phyloP scores from a whole-genome alignment of 1,140 invertebrate species.

The Magallana ariakensis region DNA sequence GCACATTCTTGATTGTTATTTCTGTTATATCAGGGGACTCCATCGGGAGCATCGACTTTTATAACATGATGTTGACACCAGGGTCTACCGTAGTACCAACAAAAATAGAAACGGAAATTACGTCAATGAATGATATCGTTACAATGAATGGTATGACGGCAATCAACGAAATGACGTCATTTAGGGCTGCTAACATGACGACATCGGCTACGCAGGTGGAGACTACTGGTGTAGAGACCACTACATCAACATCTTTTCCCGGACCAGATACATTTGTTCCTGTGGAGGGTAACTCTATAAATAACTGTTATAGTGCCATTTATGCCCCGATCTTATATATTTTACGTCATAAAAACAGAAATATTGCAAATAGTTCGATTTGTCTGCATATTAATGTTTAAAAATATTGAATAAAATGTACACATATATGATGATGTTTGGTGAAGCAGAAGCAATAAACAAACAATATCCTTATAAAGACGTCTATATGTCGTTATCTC shows the following conservation, averaged over 20 bases:
- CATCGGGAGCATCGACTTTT: background rate
- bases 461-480: no score
- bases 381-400: no score
- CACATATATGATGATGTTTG: no score
- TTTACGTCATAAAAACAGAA: no score
- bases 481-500: no score
- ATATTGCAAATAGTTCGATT: no score
- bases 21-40: background rate
- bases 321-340: no score
- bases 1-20: no score
- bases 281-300: background rate
- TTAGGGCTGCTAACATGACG: background rate
- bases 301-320: no score
- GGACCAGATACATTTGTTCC: conserved; percentile 9
- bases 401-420: no score
- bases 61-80: background rate
- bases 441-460: no score
- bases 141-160: background rate
- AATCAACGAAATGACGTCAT: background rate
- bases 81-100: background rate
- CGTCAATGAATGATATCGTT: background rate
- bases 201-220: background rate
- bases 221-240: background rate
- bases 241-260: background rate
- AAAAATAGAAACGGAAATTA: background rate